Evolutionary conservation across 2,888 invertebrate species (phyloP).

Genomic region (Amphimallon solstitiale): DNA sequence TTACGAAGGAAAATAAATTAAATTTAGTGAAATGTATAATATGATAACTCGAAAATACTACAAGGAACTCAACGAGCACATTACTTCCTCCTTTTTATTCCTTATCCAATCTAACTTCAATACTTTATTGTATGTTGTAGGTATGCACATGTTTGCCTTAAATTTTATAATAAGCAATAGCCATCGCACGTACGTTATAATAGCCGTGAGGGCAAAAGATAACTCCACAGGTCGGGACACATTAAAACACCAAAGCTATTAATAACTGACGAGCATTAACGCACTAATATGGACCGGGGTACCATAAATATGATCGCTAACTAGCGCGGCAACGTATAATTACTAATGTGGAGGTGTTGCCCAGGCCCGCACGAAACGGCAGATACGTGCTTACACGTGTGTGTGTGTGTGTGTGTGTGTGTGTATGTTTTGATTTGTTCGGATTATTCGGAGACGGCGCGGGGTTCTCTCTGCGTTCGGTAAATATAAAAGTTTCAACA

Average conservation of each 20-base stretch:
- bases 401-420: conserved; percentile 38
- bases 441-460: conserved; percentile 20
- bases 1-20: too few species aligned
- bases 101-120: too few species aligned
- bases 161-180: conserved; percentile 37
- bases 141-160: conserved; percentile 14
- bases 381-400: too few species aligned
- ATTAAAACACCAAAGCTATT: conserved; percentile 49
- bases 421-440: conserved; percentile 44
- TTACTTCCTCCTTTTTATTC: too few species aligned
- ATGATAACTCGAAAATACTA: too few species aligned
- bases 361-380: conserved; percentile 49
- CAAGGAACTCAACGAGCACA: too few species aligned
- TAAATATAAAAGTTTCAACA: conserved; percentile 35
- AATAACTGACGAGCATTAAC: conserved; percentile 55
- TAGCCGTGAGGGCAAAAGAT: conserved; percentile 37
- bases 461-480: conserved; percentile 17
- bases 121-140: neutral
- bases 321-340: conserved; percentile 54
- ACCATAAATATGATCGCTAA: conserved; percentile 56
- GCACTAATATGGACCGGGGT: conserved; percentile 56
- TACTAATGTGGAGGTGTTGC: conserved; percentile 54
- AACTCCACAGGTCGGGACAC: conserved; percentile 31
- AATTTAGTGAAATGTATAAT: too few species aligned
- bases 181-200: conserved; percentile 11